Conservation (phyloP, 2,113 vertebrate genomes). For the Tilapia sparmanii region DNA sequence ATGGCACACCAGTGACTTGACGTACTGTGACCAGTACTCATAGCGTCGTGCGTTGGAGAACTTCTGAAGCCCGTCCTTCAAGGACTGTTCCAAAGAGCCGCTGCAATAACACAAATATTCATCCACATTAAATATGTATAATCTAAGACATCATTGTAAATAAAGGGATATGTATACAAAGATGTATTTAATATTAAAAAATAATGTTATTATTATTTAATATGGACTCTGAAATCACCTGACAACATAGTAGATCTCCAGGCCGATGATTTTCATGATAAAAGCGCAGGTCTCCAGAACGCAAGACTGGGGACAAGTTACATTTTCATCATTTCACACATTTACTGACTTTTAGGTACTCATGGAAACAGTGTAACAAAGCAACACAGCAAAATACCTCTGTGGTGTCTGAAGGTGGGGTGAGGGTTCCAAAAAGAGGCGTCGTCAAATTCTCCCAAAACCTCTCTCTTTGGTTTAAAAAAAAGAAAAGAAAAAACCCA, state of each 20-base stretch:
- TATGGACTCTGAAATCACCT: constrained; percentile 70
- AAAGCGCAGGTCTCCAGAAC: constrained; percentile 95
- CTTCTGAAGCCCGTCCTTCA: constrained; percentile 85
- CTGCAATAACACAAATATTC: constrained; percentile 52
- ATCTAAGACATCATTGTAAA: not conserved
- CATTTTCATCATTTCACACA: not conserved
- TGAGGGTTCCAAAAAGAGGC: constrained; percentile 85
- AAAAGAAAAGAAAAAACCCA: not conserved
- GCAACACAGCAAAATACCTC: constrained; percentile 73
- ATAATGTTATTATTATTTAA: not conserved
- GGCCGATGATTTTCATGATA: constrained; percentile 94
- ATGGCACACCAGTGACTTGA: constrained; percentile 81
- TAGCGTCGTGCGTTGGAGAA: constrained; percentile 85
- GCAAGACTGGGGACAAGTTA: constrained; percentile 75
- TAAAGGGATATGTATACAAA: not conserved
- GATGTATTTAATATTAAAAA: not conserved
- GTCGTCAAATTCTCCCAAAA: constrained; percentile 96
- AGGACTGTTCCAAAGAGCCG: constrained; percentile 85
- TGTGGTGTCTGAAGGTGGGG: constrained; percentile 82
- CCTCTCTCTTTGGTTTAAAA: constrained; percentile 73
- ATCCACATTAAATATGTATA: not conserved
- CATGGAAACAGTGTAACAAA: not conserved
- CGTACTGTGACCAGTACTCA: constrained; percentile 94
- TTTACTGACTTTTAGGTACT: not conserved
- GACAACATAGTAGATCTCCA: constrained; percentile 95